phyloP scores from a whole-genome alignment of 2,888 invertebrate genomes.

The Pammene aurita region DNA sequence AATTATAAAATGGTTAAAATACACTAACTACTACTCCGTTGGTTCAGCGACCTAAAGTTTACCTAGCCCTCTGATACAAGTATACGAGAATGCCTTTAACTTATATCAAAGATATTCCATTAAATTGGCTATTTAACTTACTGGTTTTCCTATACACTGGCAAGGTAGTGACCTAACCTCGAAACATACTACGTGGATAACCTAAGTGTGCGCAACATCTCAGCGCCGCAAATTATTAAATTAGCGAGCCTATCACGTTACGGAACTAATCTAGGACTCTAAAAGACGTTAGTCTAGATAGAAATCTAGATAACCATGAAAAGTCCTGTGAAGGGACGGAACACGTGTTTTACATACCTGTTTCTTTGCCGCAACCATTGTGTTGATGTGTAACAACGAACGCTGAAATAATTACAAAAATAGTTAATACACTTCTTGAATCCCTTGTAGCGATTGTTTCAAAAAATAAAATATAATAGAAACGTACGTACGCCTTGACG shows the following conservation, averaged over 20 bases:
- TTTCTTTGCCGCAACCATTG: constrained; percentile 94
- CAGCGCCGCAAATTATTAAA: constrained; percentile 72
- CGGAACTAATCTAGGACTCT: constrained; percentile 64
- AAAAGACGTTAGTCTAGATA: constrained; percentile 48
- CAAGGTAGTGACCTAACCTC: constrained; percentile 43
- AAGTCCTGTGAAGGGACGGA: constrained; percentile 56
- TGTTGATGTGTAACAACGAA: constrained; percentile 47
- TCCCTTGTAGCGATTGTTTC: not conserved
- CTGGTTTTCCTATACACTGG: too few relatives aligned
- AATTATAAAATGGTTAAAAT: too few relatives aligned
- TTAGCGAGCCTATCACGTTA: constrained; percentile 76
- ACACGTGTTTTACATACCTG: constrained; percentile 84
- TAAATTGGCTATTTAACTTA: too few relatives aligned
- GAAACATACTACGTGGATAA: constrained; percentile 37
- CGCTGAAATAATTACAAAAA: constrained; percentile 24
- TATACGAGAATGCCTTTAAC: too few relatives aligned
- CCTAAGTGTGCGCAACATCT: constrained; percentile 65
- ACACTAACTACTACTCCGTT: too few relatives aligned
- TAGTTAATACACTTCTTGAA: not conserved
- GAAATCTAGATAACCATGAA: constrained; percentile 55
- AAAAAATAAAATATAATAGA: not conserved
- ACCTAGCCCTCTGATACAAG: too few relatives aligned
- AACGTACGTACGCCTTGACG: constrained; percentile 38
- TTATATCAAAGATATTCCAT: too few relatives aligned
- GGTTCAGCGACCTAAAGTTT: too few relatives aligned